Base-by-base conservation (phyloP, 1,140 invertebrate species). In the Drosophila ogumai region DNA sequence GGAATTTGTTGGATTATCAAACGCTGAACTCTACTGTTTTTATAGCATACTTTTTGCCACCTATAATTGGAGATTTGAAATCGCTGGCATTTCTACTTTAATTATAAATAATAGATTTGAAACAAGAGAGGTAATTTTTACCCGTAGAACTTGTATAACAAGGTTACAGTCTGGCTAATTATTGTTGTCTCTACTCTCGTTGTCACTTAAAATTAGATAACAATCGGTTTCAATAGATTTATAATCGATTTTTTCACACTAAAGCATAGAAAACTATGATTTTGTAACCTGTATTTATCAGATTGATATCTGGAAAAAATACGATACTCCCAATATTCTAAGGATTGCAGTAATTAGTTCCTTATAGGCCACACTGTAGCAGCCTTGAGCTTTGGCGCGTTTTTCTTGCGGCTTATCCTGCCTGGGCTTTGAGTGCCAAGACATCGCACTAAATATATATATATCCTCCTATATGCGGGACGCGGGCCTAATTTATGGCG, bases 401-500 rank as follows among this genome's bases (percentile, higher is more conserved):
- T 68, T 77, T 75, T 44, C 10, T 54, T 59, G 44, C 34, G 63
- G 60, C 52, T 36, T 61, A 43, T 47, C 38, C 47, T 41, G 60
- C 40, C 49, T 66, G 22, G 12, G 40, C 72, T 50, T 76, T 65
- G 38, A 58, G 72, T 75, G 50, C 73, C 57, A 44, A 57, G 54
- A 75, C 38, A 74, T 54, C 72, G 50, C 59, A 56, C 57, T 58
- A 60, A 71, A 71, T 46, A 54, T 50, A 50, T 50, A 50, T 40
- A 58, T 72, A 61, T 57, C 36, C 56, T 19, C 40, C 49, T 46
- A 46, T 64, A 59, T 61, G 43, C 47, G 57, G 71, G 55, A 79
- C 46, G 54, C 54, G 75, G 66, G 68, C 69, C 82, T 86, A 87
- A 86, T 86, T 86, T 86, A 86, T 86, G 82, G 82, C 82, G 81